phyloP scores from a whole-genome alignment of 2,797 vertebrate species.

The Gorsachius magnificus region DNA sequence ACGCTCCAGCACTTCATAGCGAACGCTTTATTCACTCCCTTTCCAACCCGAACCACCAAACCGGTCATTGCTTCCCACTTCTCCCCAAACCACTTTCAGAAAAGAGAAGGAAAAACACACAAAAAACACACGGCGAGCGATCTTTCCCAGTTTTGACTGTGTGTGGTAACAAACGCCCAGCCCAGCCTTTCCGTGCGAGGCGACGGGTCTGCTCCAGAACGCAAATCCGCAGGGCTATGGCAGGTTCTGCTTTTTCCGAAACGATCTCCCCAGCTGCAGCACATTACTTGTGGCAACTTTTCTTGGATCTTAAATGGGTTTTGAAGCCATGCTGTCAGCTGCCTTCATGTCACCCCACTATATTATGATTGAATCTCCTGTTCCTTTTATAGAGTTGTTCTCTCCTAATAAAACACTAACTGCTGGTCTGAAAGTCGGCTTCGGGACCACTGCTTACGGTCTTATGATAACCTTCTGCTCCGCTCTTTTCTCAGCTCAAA shows the following conservation, averaged over 20 bases:
- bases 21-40: neutral
- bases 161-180: slow-evolving; percentile 26
- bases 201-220: slow-evolving; percentile 22
- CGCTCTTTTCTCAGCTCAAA: slow-evolving; percentile 22
- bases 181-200: slow-evolving; percentile 25
- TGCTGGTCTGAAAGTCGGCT: slow-evolving; percentile 68
- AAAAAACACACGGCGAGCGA: neutral
- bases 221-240: slow-evolving; percentile 54
- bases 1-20: neutral
- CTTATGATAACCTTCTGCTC: slow-evolving; percentile 63
- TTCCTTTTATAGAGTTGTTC: slow-evolving; percentile 87
- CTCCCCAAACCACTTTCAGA: slow-evolving; percentile 29
- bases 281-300: slow-evolving; percentile 74
- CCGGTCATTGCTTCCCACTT: slow-evolving; percentile 2
- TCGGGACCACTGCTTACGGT: slow-evolving; percentile 57
- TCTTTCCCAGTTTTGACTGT: slow-evolving; percentile 33
- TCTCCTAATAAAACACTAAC: slow-evolving; percentile 84
- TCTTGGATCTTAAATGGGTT: slow-evolving; percentile 77
- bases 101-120: slow-evolving; percentile 12
- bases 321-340: slow-evolving; percentile 80
- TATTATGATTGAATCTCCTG: slow-evolving; percentile 80
- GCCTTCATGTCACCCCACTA: slow-evolving; percentile 77
- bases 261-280: slow-evolving; percentile 76
- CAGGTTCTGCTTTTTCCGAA: slow-evolving; percentile 69
- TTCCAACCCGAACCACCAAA: slow-evolving; percentile 43